Base-by-base conservation (phyloP, 2,113 vertebrate species). In the Cololabis saira region DNA sequence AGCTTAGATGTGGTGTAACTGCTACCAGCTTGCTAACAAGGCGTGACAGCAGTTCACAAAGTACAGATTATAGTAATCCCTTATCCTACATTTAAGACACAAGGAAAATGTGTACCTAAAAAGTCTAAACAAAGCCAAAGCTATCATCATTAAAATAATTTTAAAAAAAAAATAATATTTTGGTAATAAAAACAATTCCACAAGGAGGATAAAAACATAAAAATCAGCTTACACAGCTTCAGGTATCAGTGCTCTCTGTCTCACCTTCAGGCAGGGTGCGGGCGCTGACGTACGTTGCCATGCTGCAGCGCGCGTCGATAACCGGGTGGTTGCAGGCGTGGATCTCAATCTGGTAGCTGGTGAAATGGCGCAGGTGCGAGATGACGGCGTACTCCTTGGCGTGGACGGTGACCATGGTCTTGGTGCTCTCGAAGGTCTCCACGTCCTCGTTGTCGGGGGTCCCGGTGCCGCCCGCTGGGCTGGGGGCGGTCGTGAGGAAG, bases 231-330 rank as follows among this genome's bases (percentile, higher is more conserved):
- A 27, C 24, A 27, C 24, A 27, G 5, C 24, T 27, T 27, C 24
- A 49, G 1, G 15, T 16, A 10, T 13, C 13, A 6, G 43, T 33
- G 22, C 7, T 11, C 22, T 37, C 59, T 11, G 19, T 37, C 59
- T 33, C 70, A 98, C 97, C 95, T 93, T 98, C 97, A 0, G 98
- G 98, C 95, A 99, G 94, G 55, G 98, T 99, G 85, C 96, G 94
- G 33, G 96, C 97, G 1, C 95, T 98, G 91, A 99, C 96, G 0
- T 97, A 99, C 0, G 96, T 94, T 0, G 96, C 95, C 69, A 98
- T 95, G 3, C 98, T 97, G 90, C 98, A 99, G 70, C 92, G 91
- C 0, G 81, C n/a, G 0, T 88, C 81, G 9, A 95, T 93, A 0
- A 78, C 83, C 0, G 90, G 93, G 5, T 97, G 93, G 92, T 99